Base-by-base conservation (phyloP, 2,113 vertebrate species). In the Microtus oregoni region DNA sequence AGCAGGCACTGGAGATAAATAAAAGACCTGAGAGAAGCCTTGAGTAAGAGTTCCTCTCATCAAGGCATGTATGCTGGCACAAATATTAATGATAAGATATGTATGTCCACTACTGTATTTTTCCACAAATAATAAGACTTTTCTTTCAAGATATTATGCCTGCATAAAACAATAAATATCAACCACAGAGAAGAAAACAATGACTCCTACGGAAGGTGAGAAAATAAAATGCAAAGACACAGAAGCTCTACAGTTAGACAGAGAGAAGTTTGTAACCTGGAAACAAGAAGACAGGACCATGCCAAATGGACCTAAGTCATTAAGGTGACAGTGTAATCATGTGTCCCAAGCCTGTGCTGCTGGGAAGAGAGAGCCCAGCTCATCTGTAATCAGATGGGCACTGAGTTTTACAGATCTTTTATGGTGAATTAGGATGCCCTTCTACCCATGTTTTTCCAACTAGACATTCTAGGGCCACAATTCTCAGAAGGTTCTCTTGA, bases 101-200 rank as follows among this genome's bases (percentile, higher is more conserved):
- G 4, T 38, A 44, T 81, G 32, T 83, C 76, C 6, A 63, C 44
- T 52, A 70, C 38, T 70, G 61, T 94, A 52, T 30, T 93, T 92
- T 72, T 44, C 35, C 76, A 70, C 86, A 90, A 96, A 93, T 83
- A 30, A 76, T 82, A 15, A 3, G 70, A 38, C 19, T 73, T 94
- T 94, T 67, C 32, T 89, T 94, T 93, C 70, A 81, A 78, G 86
- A 50, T 17, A 95, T 38, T 58, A 47, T 26, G 67, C 22, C 17
- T 77, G 1, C 58, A 1, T 91, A 63, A 96, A 96, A 90, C 85
- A 94, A 78, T 72, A 83, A 76, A 67, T 67, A 87, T 35, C 72
- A 90, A 72, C 41, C 9, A 19, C 55, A 41, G 35, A 67, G 35
- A 92, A 75, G 73, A 92, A 72, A 88, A 86, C 38, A 58, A 55